These are phyloP conservation scores for Stenopsyche tienmushanensis DNA, from an alignment of 1,140 invertebrate genomes.

Conservation along the genomic window DNA sequence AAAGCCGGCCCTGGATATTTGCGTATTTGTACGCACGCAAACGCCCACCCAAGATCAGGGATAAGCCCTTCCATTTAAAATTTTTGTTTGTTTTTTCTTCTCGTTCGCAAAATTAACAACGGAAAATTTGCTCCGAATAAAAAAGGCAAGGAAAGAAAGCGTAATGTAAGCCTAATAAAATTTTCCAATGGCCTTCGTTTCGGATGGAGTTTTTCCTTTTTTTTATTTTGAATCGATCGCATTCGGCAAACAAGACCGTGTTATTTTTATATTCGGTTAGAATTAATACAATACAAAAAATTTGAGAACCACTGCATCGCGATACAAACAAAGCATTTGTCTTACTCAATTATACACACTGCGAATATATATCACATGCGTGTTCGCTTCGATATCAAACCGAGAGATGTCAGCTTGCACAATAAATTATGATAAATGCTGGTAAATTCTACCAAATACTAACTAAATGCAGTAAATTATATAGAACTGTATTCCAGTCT, in stretches of 20 bases:
- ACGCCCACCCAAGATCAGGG: slow-evolving; percentile 20
- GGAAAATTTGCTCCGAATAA: background rate
- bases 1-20: slow-evolving; percentile 17
- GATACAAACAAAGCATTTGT: background rate
- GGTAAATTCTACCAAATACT: too few species aligned
- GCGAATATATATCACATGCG: background rate
- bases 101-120: slow-evolving; percentile 22
- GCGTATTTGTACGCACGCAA: slow-evolving; percentile 26
- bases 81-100: slow-evolving; percentile 5
- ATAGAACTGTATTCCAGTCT: too few species aligned
- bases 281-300: background rate
- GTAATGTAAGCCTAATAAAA: background rate
- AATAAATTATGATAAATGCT: too few species aligned
- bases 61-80: slow-evolving; percentile 24
- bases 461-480: too few species aligned
- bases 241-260: too few species aligned
- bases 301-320: background rate
- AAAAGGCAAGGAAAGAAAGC: background rate
- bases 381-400: background rate
- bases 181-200: too few species aligned
- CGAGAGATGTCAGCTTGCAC: background rate
- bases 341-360: background rate
- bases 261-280: too few species aligned
- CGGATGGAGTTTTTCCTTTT: background rate
- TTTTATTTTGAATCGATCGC: background rate